These are phyloP conservation scores for Allobates femoralis DNA, from an alignment of 2,797 vertebrate genomes.

Conservation along the genomic window DNA sequence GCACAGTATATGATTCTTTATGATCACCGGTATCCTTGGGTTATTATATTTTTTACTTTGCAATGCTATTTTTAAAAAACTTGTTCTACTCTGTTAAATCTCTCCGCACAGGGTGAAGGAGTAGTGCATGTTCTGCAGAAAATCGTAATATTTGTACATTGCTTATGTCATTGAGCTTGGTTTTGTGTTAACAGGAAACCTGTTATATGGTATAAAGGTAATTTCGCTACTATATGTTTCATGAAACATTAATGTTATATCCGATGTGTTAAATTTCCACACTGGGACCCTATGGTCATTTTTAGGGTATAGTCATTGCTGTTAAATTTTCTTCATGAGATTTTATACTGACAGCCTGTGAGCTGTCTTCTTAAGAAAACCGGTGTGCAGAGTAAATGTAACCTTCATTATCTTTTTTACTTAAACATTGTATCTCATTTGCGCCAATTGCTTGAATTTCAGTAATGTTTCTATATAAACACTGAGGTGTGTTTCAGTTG, in stretches of 20 bases:
- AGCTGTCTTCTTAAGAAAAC: conserved; percentile 1
- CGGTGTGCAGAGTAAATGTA: conserved; percentile 66
- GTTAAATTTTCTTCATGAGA: not conserved
- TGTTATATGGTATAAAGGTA: not conserved
- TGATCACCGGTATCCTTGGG: not conserved
- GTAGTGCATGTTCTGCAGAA: not conserved
- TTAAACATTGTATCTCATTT: conserved; percentile 68
- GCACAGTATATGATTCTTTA: conserved; percentile 42
- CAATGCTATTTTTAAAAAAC: not conserved
- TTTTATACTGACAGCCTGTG: not conserved
- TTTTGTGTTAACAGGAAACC: not conserved
- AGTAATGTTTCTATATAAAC: conserved; percentile 72
- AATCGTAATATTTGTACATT: conserved; percentile 1
- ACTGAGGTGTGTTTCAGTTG: conserved; percentile 72
- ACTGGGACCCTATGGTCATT: conserved; percentile 10
- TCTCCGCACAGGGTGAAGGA: not conserved
- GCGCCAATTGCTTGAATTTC: conserved; percentile 68
- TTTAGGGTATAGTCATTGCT: conserved; percentile 1
- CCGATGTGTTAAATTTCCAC: not conserved
- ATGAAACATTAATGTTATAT: conserved; percentile 4
- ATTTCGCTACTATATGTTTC: not conserved
- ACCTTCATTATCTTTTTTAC: conserved; percentile 70
- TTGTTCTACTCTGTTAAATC: not conserved
- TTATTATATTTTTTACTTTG: not conserved
- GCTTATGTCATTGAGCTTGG: conserved; percentile 16